Percentiles rank a stretch among this genome's conserved stretches.
phyloP scores from a whole-genome alignment of 2,888 invertebrate genomes.

The Hololepta plana region DNA sequence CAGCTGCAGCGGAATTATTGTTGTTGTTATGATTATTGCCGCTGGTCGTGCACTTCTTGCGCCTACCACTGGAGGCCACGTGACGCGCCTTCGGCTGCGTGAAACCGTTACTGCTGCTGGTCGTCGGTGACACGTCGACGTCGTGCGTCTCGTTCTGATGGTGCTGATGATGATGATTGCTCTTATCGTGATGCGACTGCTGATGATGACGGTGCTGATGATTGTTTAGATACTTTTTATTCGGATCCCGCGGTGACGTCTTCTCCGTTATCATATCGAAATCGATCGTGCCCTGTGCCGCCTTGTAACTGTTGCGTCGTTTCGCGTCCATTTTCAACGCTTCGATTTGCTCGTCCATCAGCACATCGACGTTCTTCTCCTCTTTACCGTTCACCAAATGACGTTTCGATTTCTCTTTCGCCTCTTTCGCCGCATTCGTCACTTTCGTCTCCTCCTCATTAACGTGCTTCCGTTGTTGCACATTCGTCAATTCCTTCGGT shows the following conservation, averaged over 20 bases:
- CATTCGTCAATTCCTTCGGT: slow-evolving; percentile 6
- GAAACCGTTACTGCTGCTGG: too few species aligned
- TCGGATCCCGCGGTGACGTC: too few species aligned
- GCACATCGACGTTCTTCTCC: slow-evolving; percentile 18
- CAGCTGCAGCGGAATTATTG: not conserved
- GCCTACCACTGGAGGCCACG: not conserved
- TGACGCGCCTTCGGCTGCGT: slow-evolving; percentile 1
- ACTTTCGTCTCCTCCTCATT: slow-evolving; percentile 9
- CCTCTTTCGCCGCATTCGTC: slow-evolving; percentile 8
- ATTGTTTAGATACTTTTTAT: too few species aligned
- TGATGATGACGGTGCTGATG: too few species aligned
- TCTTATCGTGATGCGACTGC: too few species aligned
- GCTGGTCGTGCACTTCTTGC: not conserved
- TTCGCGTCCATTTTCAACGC: slow-evolving; percentile 21
- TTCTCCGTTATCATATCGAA: slow-evolving; percentile 17
- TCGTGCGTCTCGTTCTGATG: too few species aligned
- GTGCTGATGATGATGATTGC: too few species aligned
- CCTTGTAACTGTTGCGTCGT: slow-evolving; percentile 24
- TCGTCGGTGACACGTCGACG: too few species aligned
- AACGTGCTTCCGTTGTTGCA: slow-evolving; percentile 8
- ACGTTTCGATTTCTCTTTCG: too few species aligned
- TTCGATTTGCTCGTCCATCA: slow-evolving; percentile 23
- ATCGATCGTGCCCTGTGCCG: slow-evolving; percentile 20
- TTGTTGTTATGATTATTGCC: not conserved
- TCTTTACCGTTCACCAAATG: slow-evolving; percentile 7